Base-by-base conservation (phyloP, 2,113 vertebrate species). In the Guaruba guarouba region DNA sequence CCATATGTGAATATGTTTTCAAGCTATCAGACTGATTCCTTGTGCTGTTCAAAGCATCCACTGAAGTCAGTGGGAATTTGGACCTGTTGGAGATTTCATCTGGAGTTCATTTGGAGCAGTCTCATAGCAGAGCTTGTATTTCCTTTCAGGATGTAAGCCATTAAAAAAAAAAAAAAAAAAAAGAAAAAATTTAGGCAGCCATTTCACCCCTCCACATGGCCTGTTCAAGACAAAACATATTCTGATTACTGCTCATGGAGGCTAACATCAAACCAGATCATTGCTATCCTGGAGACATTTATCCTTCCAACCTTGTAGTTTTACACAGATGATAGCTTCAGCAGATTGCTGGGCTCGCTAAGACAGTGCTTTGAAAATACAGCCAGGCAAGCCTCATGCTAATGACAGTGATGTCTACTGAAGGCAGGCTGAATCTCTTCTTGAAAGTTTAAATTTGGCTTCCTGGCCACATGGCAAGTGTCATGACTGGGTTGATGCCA, bases 51-150 rank as follows among this genome's bases (percentile, higher is more conserved):
- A 89, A 86, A 82, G 80, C 69, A 69, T 8, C 76, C 51, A 67
- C 79, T 67, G 82, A 93, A 93, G 69, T 81, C 76, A 68, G 29
- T 44, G 90, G 80, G 73, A 88, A 54, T 79, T 64, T 25, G 80
- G 88, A 48, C 68, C 69, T 48, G 55, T 86, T 80, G 37, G 82
- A 74, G 66, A 19, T 68, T 86, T 86, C 82, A 91, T 68, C 92
- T 93, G 92, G 85, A 88, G 64, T 12, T 81, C 57, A 61, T 96
- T 88, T 92, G 79, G 49, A 86, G 64, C 82, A n/a, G 29, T 18
- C 61, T 92, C 31, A 7, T 28, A 70, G 87, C 82, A 80, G 86
- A 71, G 27, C 43, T 61, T 81, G 27, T 61, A 37, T 79, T 94
- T 88, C 48, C 51, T 84, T 57, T 64, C 43, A 83, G 79, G 88